Percentiles rank a stretch among this genome's conserved stretches.
These are phyloP conservation scores for Mus musculus DNA, from an alignment of 2,113 vertebrate species.

Conservation along the genomic window GRCm39 chr17:66286501-66287000, in stretches of 20 bases:
- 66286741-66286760: not conserved
- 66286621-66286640: slow-evolving; percentile 45
- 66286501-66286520: slow-evolving; percentile 99
- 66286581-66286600: slow-evolving; percentile 97
- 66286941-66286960: not conserved
- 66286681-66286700: not conserved
- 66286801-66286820: not conserved
- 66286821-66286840: not conserved
- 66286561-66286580: slow-evolving; percentile 97
- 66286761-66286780: not conserved
- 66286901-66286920: not conserved
- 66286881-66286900: not conserved
- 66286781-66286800: not conserved
- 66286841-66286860: not conserved
- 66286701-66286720: not conserved
- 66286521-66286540: slow-evolving; percentile 98
- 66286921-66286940: not conserved
- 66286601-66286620: slow-evolving; percentile 57
- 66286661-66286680: slow-evolving; percentile 19
- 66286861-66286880: not conserved
- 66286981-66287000: not conserved
- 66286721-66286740: too few relatives aligned
- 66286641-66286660: slow-evolving; percentile 32
- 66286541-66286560: slow-evolving; percentile 98
- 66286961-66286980: not conserved